phyloP scores from a whole-genome alignment of 2,797 vertebrate species.

The Pristis pectinata region DNA sequence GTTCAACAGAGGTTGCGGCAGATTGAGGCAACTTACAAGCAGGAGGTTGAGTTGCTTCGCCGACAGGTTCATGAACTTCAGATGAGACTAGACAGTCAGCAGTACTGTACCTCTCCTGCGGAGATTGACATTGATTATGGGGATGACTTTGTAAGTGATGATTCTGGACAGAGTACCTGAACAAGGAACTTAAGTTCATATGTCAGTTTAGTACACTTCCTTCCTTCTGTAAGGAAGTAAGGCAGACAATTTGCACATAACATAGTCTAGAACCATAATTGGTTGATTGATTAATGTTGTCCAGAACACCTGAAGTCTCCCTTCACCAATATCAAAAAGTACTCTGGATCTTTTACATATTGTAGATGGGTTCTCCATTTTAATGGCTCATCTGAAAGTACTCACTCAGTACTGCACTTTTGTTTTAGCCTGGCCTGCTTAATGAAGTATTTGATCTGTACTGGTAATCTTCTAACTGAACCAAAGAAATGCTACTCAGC shows the following conservation, averaged over 20 bases:
- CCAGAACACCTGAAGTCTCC: too few relatives aligned
- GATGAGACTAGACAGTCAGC: conserved; percentile 87
- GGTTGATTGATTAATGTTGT: not conserved
- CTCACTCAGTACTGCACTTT: not conserved
- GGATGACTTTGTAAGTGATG: conserved; percentile 89
- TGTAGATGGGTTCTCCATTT: not conserved
- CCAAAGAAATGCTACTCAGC: not conserved
- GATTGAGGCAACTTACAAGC: conserved; percentile 93
- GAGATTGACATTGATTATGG: conserved; percentile 91
- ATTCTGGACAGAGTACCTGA: too few relatives aligned
- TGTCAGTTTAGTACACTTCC: not conserved
- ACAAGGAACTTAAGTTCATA: not conserved
- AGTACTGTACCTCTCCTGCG: conserved; percentile 76
- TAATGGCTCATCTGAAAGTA: not conserved
- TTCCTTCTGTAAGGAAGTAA: not conserved
- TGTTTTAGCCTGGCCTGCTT: not conserved
- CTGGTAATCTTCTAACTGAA: too few relatives aligned
- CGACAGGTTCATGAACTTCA: conserved; percentile 91
- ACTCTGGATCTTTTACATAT: not conserved
- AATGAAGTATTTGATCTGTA: not conserved
- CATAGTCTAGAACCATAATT: too few relatives aligned
- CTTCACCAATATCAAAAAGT: not conserved
- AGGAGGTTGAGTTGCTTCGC: conserved; percentile 90
- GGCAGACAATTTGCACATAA: not conserved
- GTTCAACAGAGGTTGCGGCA: conserved; percentile 94